phyloP scores from a whole-genome alignment of 2,113 vertebrate species.

The Phalacrocorax carbo region DNA sequence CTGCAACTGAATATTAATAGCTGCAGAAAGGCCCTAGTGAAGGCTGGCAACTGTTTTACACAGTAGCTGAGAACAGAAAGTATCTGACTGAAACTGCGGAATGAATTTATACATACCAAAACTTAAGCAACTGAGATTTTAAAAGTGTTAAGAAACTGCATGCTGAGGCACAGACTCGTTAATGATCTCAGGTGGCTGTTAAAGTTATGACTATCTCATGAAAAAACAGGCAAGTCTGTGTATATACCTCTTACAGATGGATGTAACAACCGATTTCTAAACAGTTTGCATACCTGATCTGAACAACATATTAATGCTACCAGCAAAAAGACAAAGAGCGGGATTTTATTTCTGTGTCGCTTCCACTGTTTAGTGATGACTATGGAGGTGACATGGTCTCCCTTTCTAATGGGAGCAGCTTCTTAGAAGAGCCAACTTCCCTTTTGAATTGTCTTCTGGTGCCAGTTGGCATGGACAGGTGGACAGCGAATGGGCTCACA shows the following conservation, averaged over 20 bases:
- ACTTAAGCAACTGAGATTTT: slow-evolving; percentile 25
- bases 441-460: not conserved
- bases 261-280: not conserved
- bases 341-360: not conserved
- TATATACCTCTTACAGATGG: not conserved
- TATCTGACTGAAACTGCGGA: not conserved
- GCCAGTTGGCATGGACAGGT: not conserved
- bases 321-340: not conserved
- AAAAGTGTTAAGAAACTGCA: not conserved
- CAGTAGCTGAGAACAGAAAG: not conserved
- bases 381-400: not conserved
- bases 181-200: not conserved
- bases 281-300: not conserved
- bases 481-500: not conserved
- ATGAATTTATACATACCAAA: slow-evolving; percentile 1
- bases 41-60: not conserved
- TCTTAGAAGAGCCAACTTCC: not conserved
- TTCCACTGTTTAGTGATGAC: not conserved
- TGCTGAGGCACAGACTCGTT: not conserved
- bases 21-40: not conserved
- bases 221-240: not conserved
- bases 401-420: not conserved
- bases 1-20: slow-evolving; percentile 7
- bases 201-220: not conserved
- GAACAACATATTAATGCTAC: not conserved